phyloP scores from a whole-genome alignment of 2,797 vertebrate species.

The Acropternis orthonyx region DNA sequence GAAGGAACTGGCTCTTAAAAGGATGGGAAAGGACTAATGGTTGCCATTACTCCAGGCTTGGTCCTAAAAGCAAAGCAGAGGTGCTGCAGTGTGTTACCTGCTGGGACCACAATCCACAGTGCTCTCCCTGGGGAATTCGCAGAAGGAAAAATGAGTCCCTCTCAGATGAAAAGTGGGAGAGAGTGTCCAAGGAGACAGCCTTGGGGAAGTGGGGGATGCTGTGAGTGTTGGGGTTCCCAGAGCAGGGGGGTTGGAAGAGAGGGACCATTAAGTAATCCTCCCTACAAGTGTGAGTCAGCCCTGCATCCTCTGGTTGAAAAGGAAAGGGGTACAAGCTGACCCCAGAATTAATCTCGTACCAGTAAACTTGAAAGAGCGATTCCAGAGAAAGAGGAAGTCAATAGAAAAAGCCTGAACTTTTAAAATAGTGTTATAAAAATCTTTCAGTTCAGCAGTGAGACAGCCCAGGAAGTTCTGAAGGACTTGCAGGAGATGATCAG shows the following conservation, averaged over 20 bases:
- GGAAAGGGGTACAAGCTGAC: neutral
- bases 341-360: neutral
- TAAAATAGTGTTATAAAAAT: neutral
- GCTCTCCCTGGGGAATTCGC: neutral
- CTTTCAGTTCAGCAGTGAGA: neutral
- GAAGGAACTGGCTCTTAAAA: neutral
- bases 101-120: neutral
- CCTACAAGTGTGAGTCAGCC: neutral
- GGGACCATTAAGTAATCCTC: neutral
- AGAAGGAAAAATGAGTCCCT: neutral
- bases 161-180: neutral
- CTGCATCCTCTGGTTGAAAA: neutral
- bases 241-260: neutral
- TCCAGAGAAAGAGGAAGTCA: slow-evolving; percentile 23
- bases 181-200: neutral
- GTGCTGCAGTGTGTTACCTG: neutral
- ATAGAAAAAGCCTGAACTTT: neutral
- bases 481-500: neutral
- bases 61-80: neutral
- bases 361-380: neutral
- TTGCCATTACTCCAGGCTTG: neutral
- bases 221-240: neutral
- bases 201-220: neutral
- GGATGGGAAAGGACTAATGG: neutral
- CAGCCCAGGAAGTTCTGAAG: neutral